Evolutionary conservation across 2,113 vertebrate species (phyloP).

Genomic region (Podiceps cristatus): DNA sequence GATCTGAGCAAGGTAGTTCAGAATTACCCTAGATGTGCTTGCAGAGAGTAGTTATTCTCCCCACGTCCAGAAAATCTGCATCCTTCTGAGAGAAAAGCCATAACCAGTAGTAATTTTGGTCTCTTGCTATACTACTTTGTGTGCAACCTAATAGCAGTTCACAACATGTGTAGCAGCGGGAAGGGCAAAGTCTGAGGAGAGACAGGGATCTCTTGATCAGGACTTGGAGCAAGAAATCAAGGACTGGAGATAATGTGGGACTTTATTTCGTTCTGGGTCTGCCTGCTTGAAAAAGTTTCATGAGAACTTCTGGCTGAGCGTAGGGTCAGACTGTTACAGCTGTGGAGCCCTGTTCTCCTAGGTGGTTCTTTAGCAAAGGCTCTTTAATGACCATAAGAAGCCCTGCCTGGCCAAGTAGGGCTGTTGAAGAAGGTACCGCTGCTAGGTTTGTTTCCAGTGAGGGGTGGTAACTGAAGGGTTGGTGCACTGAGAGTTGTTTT

Average conservation of each 20-base stretch:
- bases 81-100: neutral
- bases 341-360: fast-evolving
- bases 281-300: neutral
- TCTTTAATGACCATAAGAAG: neutral
- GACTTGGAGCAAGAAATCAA: neutral
- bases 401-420: fast-evolving
- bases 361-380: neutral
- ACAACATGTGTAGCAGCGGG: fast-evolving
- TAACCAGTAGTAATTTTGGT: neutral
- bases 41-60: neutral
- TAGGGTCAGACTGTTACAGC: fast-evolving
- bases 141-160: neutral
- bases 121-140: neutral
- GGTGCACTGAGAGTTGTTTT: fast-evolving
- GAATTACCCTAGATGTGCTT: neutral
- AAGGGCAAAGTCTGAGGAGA: neutral
- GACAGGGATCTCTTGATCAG: neutral
- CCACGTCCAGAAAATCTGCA: fast-evolving
- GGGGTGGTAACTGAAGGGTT: fast-evolving
- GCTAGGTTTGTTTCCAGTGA: neutral
- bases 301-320: neutral
- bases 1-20: neutral
- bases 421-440: neutral
- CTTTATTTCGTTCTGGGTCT: neutral
- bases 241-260: neutral